Evolutionary conservation across 2,113 vertebrate species (phyloP).

Genomic region (Helogale parvula): DNA sequence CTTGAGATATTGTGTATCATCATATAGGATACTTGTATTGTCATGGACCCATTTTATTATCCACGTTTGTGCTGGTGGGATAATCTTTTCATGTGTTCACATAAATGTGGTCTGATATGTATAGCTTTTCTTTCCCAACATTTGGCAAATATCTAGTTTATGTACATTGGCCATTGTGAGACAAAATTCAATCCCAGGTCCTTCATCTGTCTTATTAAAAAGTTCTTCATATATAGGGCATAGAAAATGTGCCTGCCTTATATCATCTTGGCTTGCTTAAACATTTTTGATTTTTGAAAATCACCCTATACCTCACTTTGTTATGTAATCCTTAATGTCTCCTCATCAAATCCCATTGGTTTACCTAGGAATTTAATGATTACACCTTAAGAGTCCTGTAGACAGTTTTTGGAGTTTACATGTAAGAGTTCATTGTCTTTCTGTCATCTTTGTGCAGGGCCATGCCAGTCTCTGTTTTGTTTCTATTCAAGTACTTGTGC

Average conservation of each 20-base stretch:
- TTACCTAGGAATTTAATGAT: neutral
- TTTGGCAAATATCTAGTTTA: neutral
- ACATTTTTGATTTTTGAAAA: neutral
- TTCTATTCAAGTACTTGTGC: neutral
- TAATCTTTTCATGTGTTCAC: neutral
- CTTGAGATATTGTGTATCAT: neutral
- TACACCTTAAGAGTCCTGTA: neutral
- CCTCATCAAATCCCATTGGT: neutral
- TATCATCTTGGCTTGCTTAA: neutral
- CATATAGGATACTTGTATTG: neutral
- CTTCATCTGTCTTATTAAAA: neutral
- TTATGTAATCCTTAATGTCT: neutral
- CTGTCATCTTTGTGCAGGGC: neutral
- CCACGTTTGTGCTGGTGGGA: neutral
- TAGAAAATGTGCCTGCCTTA: neutral
- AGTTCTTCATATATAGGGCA: neutral
- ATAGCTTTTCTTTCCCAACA: neutral
- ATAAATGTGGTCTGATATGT: neutral
- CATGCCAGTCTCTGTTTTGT: neutral
- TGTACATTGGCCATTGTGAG: neutral
- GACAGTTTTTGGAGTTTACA: neutral
- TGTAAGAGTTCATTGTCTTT: neutral
- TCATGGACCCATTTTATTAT: neutral
- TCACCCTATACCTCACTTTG: neutral
- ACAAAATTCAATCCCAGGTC: neutral